These are phyloP conservation scores for Saiga tatarica DNA, from an alignment of 2,113 vertebrate species.

Conservation along the genomic window DNA sequence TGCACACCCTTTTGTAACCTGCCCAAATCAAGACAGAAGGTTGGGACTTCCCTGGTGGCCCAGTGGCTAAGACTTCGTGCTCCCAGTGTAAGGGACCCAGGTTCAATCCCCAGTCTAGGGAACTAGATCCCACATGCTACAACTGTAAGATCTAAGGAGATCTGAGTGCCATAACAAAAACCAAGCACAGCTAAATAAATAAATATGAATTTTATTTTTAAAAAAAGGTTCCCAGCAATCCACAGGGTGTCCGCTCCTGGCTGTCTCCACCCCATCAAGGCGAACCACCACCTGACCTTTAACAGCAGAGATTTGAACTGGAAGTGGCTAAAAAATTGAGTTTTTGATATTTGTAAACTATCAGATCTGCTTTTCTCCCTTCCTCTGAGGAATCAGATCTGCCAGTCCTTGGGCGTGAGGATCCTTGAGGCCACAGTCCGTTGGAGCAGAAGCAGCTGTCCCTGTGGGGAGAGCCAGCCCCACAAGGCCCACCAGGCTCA, in stretches of 20 bases:
- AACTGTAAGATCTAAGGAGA: neutral
- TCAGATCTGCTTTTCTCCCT: neutral
- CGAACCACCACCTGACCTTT: neutral
- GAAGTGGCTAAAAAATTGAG: neutral
- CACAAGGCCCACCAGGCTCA: neutral
- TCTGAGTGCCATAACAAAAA: neutral
- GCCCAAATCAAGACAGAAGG: neutral
- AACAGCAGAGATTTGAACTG: neutral
- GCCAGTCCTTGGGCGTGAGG: rapidly evolving
- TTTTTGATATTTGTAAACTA: neutral
- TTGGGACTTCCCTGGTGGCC: neutral
- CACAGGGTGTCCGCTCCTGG: neutral
- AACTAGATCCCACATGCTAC: neutral
- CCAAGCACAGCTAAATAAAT: neutral
- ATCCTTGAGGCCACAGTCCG: neutral
- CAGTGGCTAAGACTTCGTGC: neutral
- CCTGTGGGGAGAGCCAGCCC: neutral
- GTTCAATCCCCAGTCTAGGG: neutral
- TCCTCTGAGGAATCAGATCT: neutral
- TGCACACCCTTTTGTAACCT: rapidly evolving
- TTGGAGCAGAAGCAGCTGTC: neutral
- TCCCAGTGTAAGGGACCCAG: neutral
- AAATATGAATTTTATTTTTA: neutral
- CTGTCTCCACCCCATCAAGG: neutral
- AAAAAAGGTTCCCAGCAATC: neutral